Evolutionary conservation across 2,113 vertebrate genomes (phyloP), one percentile per base, ranked within the genome.

Genomic region (Pungitius pungitius): DNA sequence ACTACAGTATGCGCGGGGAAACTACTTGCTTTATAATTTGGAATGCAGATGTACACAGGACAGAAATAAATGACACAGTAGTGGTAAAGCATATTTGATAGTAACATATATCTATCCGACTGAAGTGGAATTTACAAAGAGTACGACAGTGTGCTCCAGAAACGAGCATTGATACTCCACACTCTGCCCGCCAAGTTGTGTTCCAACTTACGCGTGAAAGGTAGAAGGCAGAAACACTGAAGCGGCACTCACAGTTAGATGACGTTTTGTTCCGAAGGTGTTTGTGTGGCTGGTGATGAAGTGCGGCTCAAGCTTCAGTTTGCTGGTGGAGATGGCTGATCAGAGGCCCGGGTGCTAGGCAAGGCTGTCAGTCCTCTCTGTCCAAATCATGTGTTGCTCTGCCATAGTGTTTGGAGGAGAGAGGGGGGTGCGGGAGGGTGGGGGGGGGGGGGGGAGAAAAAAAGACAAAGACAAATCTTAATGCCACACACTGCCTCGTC

Each of bases 331-430:
- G 94, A 94, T 94, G 95, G 95, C 94, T 95, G 95, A 95, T 94
- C 91, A 93, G 95, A 95, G 94, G 94, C 96, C 96, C 94, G 93
- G 83, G 92, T 94, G 91, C 93, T 94, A 95, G 94, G 96, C 94
- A 95, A 95, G 94, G 96, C 96, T 96, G 95, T 97, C 96, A 96
- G 96, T 96, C 95, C 95, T 95, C 95, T 96, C 89, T 81, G 87
- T 94, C 96, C 95, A 96, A 94, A 94, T 95, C 95, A 96, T 92
- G 86, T 87, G 89, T 88, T 87, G 81, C 71, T 87, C 89, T 90
- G 89, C 86, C 81, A 88, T 84, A 84, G 79, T 85, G 76, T 88
- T 86, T 75, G 73, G 69, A 54, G 70, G 69, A 67, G 60, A 73
- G 81, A 37, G 75, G 33, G 74, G n/a, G n/a, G n/a, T n/a, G n/a